phyloP scores from a whole-genome alignment of 1,140 invertebrate genomes.

The Scaptomyza hsui region DNA sequence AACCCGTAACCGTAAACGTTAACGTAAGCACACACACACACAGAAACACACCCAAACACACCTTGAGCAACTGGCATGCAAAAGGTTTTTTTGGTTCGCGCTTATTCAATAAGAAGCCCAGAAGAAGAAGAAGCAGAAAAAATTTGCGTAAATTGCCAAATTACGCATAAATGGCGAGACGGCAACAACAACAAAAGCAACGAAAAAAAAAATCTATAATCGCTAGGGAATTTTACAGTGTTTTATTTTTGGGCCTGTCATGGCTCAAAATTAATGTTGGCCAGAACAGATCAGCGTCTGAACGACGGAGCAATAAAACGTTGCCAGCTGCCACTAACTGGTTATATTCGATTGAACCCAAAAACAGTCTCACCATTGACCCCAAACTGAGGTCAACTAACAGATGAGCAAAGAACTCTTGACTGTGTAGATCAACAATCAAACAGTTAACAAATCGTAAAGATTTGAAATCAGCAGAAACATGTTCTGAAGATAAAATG shows the following conservation, averaged over 20 bases:
- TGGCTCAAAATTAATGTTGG: conserved; percentile 40
- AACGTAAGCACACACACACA: conserved; percentile 1
- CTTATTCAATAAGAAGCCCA: conserved; percentile 53
- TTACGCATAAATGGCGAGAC: conserved; percentile 67
- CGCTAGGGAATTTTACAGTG: conserved; percentile 40
- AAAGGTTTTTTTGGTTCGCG: conserved; percentile 36
- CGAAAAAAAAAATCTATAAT: too few relatives aligned
- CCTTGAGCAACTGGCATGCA: conserved; percentile 30
- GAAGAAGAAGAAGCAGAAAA: conserved; percentile 47
- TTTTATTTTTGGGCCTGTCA: conserved; percentile 23
- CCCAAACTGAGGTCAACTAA: conserved; percentile 32
- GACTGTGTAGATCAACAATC: neutral
- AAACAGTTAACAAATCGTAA: neutral
- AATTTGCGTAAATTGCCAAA: conserved; percentile 77
- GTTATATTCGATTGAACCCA: conserved; percentile 19
- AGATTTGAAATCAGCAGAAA: conserved; percentile 1
- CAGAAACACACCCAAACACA: conserved; percentile 18
- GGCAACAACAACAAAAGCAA: conserved; percentile 6
- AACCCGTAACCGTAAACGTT: conserved; percentile 30
- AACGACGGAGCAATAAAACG: conserved; percentile 28
- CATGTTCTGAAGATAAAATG: neutral
- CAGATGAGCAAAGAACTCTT: neutral
- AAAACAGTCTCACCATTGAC: conserved; percentile 18
- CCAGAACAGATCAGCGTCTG: conserved; percentile 26
- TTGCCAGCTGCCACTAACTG: conserved; percentile 19